These are phyloP conservation scores for Caenorhabditis sp. DNA, from an alignment of 2,888 invertebrate species.

Conservation along the genomic window DNA sequence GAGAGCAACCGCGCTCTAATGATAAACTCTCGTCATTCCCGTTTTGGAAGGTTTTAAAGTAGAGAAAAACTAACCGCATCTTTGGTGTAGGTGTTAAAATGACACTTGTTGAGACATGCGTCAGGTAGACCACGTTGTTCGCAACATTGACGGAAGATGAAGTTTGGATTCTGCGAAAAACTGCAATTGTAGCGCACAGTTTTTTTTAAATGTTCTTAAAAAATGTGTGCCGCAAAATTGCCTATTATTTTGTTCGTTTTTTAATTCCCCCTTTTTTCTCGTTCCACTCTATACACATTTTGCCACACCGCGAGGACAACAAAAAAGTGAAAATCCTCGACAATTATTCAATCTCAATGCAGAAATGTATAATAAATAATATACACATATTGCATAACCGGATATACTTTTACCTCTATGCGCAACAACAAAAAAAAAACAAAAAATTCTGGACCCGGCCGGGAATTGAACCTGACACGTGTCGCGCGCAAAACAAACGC, in stretches of 20 bases:
- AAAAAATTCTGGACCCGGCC: not conserved
- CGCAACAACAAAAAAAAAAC: not conserved
- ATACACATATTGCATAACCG: not conserved
- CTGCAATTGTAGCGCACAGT: too few species aligned
- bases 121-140: slow-evolving; percentile 68
- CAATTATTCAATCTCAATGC: not conserved
- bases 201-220: too few species aligned
- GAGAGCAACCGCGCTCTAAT: too few species aligned
- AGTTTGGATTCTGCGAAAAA: slow-evolving; percentile 12
- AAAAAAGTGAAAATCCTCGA: slow-evolving; percentile 4
- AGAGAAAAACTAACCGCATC: slow-evolving; percentile 51
- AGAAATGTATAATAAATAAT: not conserved
- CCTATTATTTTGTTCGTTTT: not conserved
- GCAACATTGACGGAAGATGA: slow-evolving; percentile 68
- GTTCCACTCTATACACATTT: not conserved
- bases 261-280: not conserved
- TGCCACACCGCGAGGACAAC: slow-evolving; percentile 2
- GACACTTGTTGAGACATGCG: slow-evolving; percentile 65
- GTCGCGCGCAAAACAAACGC: too few species aligned
- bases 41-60: not conserved
- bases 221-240: not conserved
- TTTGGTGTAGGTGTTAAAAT: slow-evolving; percentile 67
- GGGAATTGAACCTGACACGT: too few species aligned
- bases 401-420: not conserved
- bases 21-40: too few species aligned